Evolutionary conservation across 2,797 vertebrate species (phyloP).

Genomic region (Limnodromus scolopaceus): DNA sequence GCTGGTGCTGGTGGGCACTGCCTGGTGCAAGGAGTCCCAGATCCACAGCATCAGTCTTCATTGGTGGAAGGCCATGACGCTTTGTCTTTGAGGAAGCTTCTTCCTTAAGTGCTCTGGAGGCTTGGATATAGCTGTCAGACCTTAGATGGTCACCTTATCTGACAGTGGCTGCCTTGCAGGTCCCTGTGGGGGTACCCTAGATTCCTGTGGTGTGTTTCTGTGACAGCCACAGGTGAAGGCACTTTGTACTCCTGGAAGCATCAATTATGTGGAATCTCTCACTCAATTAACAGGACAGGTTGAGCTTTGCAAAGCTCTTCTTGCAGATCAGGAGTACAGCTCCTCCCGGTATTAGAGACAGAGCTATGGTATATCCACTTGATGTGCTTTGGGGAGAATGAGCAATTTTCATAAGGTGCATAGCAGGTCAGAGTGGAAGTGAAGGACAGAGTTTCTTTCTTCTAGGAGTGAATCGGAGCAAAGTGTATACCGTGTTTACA

Average conservation of each 20-base stretch:
- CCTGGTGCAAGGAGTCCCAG: neutral
- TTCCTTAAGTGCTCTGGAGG: neutral
- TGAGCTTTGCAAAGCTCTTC: neutral
- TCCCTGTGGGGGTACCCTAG: neutral
- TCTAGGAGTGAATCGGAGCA: neutral
- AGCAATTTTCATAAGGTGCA: neutral
- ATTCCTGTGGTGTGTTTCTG: neutral
- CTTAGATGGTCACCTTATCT: neutral
- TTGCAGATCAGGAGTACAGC: neutral
- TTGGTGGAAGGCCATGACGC: accelerated
- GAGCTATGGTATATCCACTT: neutral
- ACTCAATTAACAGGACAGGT: neutral
- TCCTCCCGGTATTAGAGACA: neutral
- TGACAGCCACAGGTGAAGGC: neutral
- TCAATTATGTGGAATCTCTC: neutral
- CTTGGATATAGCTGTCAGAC: neutral
- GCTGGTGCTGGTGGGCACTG: neutral
- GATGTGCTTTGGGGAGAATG: neutral
- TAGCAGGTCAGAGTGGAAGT: neutral
- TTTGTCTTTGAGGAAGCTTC: neutral
- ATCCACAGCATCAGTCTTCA: neutral
- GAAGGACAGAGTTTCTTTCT: neutral
- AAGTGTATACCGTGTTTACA: accelerated
- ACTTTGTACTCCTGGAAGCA: neutral
- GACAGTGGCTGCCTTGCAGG: neutral